A percentile compares a stretch with the other conserved stretches of the same genome.
Evolutionary conservation across 2,113 vertebrate genomes (phyloP).

Genomic region (Dipodomys ordii): DNA sequence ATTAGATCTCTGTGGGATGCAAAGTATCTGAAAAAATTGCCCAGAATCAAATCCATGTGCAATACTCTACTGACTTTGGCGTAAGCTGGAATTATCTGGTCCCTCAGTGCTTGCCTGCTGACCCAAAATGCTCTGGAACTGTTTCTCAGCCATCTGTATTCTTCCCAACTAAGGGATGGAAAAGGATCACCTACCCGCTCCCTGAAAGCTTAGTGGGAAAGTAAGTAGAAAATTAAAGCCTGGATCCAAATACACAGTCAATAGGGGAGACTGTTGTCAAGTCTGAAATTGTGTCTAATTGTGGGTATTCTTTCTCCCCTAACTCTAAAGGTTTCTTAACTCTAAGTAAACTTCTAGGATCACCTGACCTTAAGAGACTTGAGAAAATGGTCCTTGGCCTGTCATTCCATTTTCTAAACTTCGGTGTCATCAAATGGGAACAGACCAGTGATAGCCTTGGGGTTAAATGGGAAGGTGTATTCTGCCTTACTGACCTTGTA

Average conservation of each 20-base stretch:
- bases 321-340: neutral
- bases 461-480: neutral
- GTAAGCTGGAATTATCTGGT: conserved; percentile 98
- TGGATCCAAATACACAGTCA: neutral
- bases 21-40: conserved; percentile 91
- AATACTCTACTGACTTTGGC: conserved; percentile 97
- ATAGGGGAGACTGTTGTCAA: neutral
- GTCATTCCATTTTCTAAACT: neutral
- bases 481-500: neutral
- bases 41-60: conserved; percentile 96
- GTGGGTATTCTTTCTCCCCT: neutral
- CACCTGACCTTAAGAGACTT: conserved; percentile 16
- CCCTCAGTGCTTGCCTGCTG: conserved; percentile 96
- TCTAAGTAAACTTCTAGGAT: neutral
- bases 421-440: neutral
- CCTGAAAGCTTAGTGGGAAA: conserved; percentile 94
- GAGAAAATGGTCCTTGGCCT: neutral
- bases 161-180: conserved; percentile 96
- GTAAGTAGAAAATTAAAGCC: conserved; percentile 88
- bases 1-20: conserved; percentile 96
- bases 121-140: conserved; percentile 95
- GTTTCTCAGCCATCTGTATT: conserved; percentile 98
- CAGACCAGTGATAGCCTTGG: neutral
- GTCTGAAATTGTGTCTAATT: conserved; percentile 3
- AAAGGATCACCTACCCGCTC: conserved; percentile 94